These are phyloP conservation scores for Amphiprion percula DNA, from an alignment of 2,113 vertebrate genomes.

Conservation along the genomic window DNA sequence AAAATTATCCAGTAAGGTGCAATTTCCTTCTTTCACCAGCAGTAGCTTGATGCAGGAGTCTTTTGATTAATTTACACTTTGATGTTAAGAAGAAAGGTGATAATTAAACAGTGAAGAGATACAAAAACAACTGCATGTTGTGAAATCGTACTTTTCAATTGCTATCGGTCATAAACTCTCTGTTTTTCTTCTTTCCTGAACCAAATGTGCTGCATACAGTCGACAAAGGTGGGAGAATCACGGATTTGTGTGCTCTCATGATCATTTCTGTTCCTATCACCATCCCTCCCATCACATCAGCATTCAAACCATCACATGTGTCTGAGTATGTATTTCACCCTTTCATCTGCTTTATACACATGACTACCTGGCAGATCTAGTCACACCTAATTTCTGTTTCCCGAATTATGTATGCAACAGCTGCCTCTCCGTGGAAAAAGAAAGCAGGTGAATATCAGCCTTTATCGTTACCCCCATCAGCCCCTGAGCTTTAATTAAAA, in stretches of 20 bases:
- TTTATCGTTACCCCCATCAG: constrained; percentile 68
- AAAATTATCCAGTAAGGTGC: constrained; percentile 24
- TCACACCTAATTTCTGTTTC: constrained; percentile 70
- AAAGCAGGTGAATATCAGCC: constrained; percentile 89
- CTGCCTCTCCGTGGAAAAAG: constrained; percentile 93
- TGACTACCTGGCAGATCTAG: constrained; percentile 20
- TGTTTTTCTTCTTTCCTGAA: constrained; percentile 30
- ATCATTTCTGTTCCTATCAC: constrained; percentile 65
- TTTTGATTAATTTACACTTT: constrained; percentile 28
- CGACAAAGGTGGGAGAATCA: constrained; percentile 85
- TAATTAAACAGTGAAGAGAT: constrained; percentile 27
- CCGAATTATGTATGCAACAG: constrained; percentile 70
- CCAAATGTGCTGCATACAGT: constrained; percentile 72
- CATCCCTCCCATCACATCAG: constrained; percentile 65
- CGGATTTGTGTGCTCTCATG: constrained; percentile 62
- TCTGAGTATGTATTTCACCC: constrained; percentile 74
- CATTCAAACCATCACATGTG: constrained; percentile 72
- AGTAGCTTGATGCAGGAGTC: constrained; percentile 17
- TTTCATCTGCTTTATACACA: constrained; percentile 55
- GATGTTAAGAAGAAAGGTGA: constrained; percentile 31
- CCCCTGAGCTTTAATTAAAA: constrained; percentile 75
- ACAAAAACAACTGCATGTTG: constrained; percentile 14
- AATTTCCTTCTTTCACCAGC: constrained; percentile 4
- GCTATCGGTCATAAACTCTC: constrained; percentile 25
- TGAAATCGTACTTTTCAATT: constrained; percentile 16